phyloP scores from a whole-genome alignment of 1,140 invertebrate species.

The Brachionus asplanchnoidis region DNA sequence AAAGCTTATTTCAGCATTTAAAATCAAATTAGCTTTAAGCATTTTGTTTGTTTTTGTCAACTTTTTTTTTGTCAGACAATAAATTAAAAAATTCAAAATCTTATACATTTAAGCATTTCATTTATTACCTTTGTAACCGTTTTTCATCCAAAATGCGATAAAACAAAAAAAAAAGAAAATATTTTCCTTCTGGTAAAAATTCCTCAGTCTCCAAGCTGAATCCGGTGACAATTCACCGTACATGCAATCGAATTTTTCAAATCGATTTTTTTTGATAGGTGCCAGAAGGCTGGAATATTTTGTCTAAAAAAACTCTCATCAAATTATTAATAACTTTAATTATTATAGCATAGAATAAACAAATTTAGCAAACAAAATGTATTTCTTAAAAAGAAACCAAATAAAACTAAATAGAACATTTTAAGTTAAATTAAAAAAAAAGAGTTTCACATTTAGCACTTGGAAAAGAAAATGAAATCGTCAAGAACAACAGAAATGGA shows the following conservation, averaged over 20 bases:
- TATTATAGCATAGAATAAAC: not conserved
- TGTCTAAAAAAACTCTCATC: not conserved
- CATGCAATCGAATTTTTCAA: not conserved
- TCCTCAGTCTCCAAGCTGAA: no score
- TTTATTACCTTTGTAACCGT: no score
- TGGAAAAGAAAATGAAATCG: conserved; percentile 10
- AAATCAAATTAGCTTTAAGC: not conserved
- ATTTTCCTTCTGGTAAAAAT: no score
- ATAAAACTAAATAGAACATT: not conserved
- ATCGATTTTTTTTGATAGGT: not conserved
- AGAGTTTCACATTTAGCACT: not conserved
- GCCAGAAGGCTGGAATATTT: not conserved
- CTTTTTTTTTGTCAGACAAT: not conserved
- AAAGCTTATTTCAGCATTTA: not conserved
- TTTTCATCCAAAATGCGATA: no score
- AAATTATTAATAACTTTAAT: not conserved
- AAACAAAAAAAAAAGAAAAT: no score
- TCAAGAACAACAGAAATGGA: conserved; percentile 23
- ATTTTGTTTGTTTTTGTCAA: not conserved
- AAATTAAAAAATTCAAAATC: not conserved
- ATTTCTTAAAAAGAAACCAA: not conserved
- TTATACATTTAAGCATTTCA: not conserved
- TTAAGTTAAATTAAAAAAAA: not conserved
- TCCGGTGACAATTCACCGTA: not conserved
- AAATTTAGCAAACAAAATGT: not conserved